Conservation (phyloP, 2,888 invertebrate species). For the Tipula vernalis region DNA sequence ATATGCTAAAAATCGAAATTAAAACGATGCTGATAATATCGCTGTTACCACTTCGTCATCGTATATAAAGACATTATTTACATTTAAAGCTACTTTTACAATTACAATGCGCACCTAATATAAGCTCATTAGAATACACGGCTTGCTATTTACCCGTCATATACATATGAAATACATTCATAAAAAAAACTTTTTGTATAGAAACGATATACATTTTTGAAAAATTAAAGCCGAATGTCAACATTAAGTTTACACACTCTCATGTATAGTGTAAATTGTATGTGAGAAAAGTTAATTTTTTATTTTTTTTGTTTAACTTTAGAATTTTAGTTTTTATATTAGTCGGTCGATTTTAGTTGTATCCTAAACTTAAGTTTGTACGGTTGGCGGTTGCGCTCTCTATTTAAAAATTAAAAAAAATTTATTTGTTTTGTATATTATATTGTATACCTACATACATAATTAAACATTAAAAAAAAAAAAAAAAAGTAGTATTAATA, state of each 20-base stretch:
- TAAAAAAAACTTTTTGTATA: neutral
- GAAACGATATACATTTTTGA: neutral
- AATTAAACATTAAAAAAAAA: neutral
- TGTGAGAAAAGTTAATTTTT: neutral
- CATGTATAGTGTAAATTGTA: neutral
- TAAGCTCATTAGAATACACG: neutral
- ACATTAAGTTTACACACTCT: neutral
- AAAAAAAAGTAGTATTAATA: neutral
- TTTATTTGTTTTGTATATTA: neutral
- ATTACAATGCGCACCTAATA: neutral
- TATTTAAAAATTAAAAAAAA: neutral
- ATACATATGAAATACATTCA: neutral
- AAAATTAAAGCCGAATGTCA: neutral
- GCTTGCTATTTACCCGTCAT: neutral
- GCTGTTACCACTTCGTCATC: too few relatives aligned
- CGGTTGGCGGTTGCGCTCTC: neutral
- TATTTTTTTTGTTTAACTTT: neutral
- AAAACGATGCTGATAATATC: too few relatives aligned
- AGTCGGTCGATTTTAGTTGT: neutral
- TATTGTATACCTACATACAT: neutral
- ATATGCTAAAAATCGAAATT: too few relatives aligned
- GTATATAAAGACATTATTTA: too few relatives aligned
- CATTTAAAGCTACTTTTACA: neutral
- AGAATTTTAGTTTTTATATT: neutral
- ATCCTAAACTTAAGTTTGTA: neutral